Evolutionary conservation across 2,888 invertebrate genomes (phyloP).

Genomic region (Thelaira solivaga): DNA sequence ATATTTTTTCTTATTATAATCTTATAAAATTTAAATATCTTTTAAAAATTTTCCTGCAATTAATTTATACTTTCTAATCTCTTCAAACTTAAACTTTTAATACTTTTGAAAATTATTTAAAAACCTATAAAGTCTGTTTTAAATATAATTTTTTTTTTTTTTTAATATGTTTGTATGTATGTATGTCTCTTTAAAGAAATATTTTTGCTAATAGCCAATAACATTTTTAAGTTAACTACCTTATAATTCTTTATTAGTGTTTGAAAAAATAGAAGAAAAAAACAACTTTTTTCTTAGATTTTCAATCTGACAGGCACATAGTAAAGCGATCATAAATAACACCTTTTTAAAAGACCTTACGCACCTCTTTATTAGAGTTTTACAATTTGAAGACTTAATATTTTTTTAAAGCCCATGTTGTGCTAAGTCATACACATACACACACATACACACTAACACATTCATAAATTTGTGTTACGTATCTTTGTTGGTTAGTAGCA

Average conservation of each 20-base stretch:
- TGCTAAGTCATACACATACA: background rate
- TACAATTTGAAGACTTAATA: slow-evolving; percentile 32
- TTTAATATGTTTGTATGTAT: too few species aligned
- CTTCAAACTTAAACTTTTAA: too few species aligned
- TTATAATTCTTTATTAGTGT: background rate
- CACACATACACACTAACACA: background rate
- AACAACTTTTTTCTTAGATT: background rate
- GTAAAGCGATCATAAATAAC: slow-evolving; percentile 59
- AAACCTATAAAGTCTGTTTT: background rate
- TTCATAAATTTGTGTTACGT: slow-evolving; percentile 10
- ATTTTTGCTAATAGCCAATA: background rate
- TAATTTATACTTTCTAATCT: too few species aligned
- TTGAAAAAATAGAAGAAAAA: background rate
- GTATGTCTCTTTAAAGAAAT: too few species aligned
- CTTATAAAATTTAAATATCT: too few species aligned
- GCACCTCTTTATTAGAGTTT: slow-evolving; percentile 57
- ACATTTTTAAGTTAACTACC: background rate
- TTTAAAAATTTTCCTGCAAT: too few species aligned
- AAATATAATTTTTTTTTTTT: too few species aligned
- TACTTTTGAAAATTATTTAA: too few species aligned
- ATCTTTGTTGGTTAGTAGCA: slow-evolving; percentile 50
- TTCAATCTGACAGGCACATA: slow-evolving; percentile 33
- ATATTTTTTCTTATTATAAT: too few species aligned
- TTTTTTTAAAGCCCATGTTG: background rate
- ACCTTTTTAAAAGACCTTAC: slow-evolving; percentile 57